Evolutionary conservation across 2,888 invertebrate genomes (phyloP).

Genomic region (Lycia hirtaria): DNA sequence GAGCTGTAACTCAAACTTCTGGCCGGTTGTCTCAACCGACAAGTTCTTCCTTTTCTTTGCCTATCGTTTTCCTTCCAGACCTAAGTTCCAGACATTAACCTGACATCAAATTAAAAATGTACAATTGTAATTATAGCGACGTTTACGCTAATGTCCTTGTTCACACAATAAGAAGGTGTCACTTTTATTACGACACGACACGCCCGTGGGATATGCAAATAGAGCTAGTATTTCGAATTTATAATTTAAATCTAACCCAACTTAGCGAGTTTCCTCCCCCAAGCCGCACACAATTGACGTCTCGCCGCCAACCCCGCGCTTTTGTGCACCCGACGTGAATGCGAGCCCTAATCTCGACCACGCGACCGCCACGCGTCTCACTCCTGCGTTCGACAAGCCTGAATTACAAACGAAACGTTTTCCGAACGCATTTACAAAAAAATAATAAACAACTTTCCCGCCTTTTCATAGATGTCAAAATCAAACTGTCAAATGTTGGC

Average conservation of each 20-base stretch:
- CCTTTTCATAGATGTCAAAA: slow-evolving; percentile 51
- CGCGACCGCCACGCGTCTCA: slow-evolving; percentile 76
- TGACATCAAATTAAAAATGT: too few relatives aligned
- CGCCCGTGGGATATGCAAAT: slow-evolving; percentile 83
- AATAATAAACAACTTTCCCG: slow-evolving; percentile 54
- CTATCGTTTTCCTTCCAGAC: too few relatives aligned
- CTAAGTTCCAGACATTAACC: too few relatives aligned
- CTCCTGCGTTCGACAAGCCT: slow-evolving; percentile 77
- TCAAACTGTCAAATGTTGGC: slow-evolving; percentile 57
- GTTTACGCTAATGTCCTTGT: not conserved
- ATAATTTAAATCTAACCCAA: slow-evolving; percentile 82
- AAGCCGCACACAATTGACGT: slow-evolving; percentile 79
- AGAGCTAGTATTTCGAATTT: slow-evolving; percentile 75
- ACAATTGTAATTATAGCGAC: too few relatives aligned
- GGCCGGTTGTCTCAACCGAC: too few relatives aligned
- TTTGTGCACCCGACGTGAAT: slow-evolving; percentile 80
- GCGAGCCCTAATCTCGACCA: slow-evolving; percentile 78
- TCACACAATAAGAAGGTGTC: slow-evolving; percentile 16
- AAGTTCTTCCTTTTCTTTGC: too few relatives aligned
- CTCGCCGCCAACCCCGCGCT: slow-evolving; percentile 69
- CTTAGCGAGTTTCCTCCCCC: slow-evolving; percentile 79
- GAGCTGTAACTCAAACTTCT: too few relatives aligned
- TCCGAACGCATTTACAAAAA: slow-evolving; percentile 52
- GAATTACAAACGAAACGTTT: slow-evolving; percentile 56
- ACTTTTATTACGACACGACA: slow-evolving; percentile 34